These are phyloP conservation scores for Sinonovacula constricta DNA, from an alignment of 1,140 invertebrate species.

Conservation along the genomic window DNA sequence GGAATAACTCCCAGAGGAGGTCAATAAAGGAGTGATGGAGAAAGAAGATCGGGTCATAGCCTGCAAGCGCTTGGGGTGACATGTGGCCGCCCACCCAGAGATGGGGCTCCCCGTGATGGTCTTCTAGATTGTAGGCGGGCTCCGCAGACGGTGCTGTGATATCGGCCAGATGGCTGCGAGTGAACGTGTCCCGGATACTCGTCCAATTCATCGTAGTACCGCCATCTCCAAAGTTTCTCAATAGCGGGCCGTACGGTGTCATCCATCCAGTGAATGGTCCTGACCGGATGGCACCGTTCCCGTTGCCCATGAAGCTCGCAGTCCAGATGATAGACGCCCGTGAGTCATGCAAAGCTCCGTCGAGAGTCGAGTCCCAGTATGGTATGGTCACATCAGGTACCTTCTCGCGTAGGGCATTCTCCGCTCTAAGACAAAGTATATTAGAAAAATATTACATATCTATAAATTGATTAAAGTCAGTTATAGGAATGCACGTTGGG, in stretches of 20 bases:
- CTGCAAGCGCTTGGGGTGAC: constrained; percentile 53
- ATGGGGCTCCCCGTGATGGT: constrained; percentile 61
- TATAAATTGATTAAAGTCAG: too few species aligned
- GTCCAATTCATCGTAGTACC: constrained; percentile 57
- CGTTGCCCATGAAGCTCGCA: constrained; percentile 75
- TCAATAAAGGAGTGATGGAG: constrained; percentile 64
- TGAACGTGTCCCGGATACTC: constrained; percentile 52
- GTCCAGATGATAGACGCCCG: constrained; percentile 77
- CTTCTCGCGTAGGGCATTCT: constrained; percentile 68
- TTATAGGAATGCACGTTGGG: too few species aligned
- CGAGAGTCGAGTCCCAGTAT: constrained; percentile 78
- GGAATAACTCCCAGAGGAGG: constrained; percentile 60
- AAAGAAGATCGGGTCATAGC: constrained; percentile 59
- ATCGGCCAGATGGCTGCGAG: constrained; percentile 49
- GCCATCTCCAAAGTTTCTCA: constrained; percentile 56
- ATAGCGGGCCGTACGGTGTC: constrained; percentile 63
- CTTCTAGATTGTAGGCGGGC: constrained; percentile 57
- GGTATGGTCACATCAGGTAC: constrained; percentile 71
- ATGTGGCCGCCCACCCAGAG: constrained; percentile 60
- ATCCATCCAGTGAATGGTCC: constrained; percentile 75
- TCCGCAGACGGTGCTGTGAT: constrained; percentile 58
- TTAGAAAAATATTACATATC: too few species aligned
- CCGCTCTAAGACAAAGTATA: constrained; percentile 56
- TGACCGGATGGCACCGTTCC: constrained; percentile 75
- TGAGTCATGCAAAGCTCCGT: constrained; percentile 70